phyloP scores from a whole-genome alignment of 2,113 vertebrate species.

The Hydrochoerus hydrochaeris region DNA sequence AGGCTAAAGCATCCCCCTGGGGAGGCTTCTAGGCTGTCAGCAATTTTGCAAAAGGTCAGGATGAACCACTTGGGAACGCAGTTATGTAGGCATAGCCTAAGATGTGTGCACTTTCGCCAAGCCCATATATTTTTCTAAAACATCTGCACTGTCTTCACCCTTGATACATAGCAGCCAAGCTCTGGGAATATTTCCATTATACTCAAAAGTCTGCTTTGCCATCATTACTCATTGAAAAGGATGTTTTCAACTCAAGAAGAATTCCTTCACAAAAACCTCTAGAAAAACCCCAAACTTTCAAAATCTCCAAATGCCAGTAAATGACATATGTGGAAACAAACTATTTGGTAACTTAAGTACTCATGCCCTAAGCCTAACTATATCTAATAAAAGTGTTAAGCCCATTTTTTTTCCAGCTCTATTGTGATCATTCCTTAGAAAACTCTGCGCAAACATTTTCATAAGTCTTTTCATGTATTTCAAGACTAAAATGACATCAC shows the following conservation, averaged over 20 bases:
- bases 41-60: constrained; percentile 64
- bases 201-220: constrained; percentile 30
- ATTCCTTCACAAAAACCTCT: neutral
- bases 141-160: constrained; percentile 74
- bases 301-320: constrained; percentile 19
- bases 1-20: neutral
- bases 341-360: neutral
- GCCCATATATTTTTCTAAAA: constrained; percentile 47
- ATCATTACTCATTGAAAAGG: constrained; percentile 16
- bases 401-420: neutral
- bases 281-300: constrained; percentile 10
- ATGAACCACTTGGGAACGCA: constrained; percentile 23
- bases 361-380: neutral
- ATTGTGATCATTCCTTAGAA: neutral
- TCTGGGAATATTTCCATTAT: constrained; percentile 59
- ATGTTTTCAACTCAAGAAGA: constrained; percentile 30
- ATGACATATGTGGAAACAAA: neutral
- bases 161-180: constrained; percentile 64
- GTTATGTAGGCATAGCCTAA: constrained; percentile 52
- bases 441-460: neutral
- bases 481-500: neutral
- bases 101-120: constrained; percentile 63
- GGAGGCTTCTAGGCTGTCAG: constrained; percentile 69
- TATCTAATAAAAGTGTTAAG: neutral
- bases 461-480: neutral